Evolutionary conservation across 2,888 invertebrate genomes (phyloP).

Genomic region (Oxystoma pomonae): DNA sequence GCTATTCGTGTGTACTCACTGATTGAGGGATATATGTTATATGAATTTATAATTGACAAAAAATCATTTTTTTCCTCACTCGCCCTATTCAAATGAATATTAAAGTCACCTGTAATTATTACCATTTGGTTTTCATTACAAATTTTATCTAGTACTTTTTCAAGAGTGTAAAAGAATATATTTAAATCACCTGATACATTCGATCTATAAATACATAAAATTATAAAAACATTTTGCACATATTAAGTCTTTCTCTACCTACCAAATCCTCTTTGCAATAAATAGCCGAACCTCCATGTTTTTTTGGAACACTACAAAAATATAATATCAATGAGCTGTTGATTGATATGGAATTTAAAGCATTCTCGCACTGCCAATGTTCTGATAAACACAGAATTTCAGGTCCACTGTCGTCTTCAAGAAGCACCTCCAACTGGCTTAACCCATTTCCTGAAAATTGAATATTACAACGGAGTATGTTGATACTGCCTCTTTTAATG

Average conservation of each 20-base stretch:
- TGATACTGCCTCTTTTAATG: too few species aligned
- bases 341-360: too few species aligned
- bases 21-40: not conserved
- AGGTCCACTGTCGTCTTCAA: too few species aligned
- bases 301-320: not conserved
- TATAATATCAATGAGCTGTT: too few species aligned
- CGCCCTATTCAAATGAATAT: not conserved
- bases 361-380: too few species aligned
- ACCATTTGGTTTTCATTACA: not conserved
- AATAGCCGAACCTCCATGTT: not conserved
- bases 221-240: not conserved
- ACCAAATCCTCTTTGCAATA: not conserved
- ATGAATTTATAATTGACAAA: not conserved
- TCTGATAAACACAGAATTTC: too few species aligned
- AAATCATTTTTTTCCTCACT: not conserved
- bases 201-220: not conserved
- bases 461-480: too few species aligned
- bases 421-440: too few species aligned
- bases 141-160: not conserved
- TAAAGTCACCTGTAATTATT: not conserved
- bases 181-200: not conserved
- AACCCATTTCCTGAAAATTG: too few species aligned
- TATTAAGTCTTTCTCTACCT: not conserved
- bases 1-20: not conserved
- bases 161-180: not conserved